These are phyloP conservation scores for Myiopsitta monachus DNA, from an alignment of 2,113 vertebrate species.

Conservation along the genomic window DNA sequence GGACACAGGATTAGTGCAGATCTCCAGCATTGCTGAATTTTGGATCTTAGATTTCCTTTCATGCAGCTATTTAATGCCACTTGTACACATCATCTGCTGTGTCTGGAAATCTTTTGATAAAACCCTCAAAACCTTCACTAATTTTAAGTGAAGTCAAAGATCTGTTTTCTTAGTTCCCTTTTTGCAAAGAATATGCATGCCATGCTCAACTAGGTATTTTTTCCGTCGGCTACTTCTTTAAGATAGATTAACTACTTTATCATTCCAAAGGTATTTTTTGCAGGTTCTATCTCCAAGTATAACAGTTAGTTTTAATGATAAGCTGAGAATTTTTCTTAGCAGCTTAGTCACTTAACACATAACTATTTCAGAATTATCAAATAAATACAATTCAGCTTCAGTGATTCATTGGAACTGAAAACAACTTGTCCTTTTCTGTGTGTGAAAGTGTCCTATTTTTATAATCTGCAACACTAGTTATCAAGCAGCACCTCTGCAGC, in stretches of 20 bases:
- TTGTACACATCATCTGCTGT: not conserved
- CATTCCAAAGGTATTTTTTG: not conserved
- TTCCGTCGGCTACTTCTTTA: not conserved
- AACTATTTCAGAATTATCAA: not conserved
- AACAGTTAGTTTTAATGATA: not conserved
- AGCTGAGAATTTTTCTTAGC: not conserved
- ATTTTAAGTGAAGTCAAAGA: not conserved
- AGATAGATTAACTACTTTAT: not conserved
- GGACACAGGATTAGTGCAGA: not conserved
- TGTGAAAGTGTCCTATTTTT: not conserved
- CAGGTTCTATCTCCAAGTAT: not conserved
- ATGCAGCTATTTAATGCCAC: not conserved
- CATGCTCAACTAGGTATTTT: not conserved
- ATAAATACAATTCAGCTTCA: not conserved
- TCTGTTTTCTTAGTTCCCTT: not conserved
- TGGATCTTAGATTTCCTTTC: not conserved
- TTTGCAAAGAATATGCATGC: not conserved
- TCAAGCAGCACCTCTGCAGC: conserved; percentile 1
- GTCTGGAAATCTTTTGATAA: not conserved
- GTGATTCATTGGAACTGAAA: not conserved
- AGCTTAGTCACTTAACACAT: conserved; percentile 3
- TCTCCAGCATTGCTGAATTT: not conserved
- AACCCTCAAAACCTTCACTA: not conserved
- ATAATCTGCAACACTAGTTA: not conserved
- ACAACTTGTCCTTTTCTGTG: not conserved